Evolutionary conservation across 2,888 invertebrate genomes (phyloP), one percentile per base, ranked within the genome.

Genomic region (Eumacrocentrus americanus): DNA sequence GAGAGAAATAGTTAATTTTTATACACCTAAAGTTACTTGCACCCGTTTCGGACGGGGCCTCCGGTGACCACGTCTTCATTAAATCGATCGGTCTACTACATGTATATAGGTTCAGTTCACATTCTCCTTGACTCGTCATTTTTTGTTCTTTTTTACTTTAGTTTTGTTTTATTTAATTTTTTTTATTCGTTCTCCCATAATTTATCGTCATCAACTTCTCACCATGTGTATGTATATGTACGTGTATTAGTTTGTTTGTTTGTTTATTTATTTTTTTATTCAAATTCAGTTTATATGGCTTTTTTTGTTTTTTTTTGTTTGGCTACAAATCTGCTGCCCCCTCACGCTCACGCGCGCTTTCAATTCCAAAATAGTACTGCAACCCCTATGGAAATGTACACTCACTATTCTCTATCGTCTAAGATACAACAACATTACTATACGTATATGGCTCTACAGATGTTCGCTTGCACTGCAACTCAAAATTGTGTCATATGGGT

Each of bases 401-500:
- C 71, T 72, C 73, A 75, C 76, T 77, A 75, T 73, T 73, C 68
- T 68, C 73, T 70, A 71, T 69, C 66, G 66, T 70, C 76, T 71
- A 77, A 74, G 76, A 77, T 78, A 77, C 76, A 77, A 76, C 75
- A 80, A 79, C 78, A 77, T 79, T 66, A 79, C 76, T 80, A 79
- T 80, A 80, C 74, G 78, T 79, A 80, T 80, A 80, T 80, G 79
- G 79, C 79, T 80, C 79, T 79, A 80, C 78, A 79, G 80, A 80
- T 80, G 79, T 78, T 75, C 79, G 80, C 80, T 80, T 79, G 79
- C 80, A 79, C 80, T 80, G 80, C 74, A 80, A 80, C 78, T 80
- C 77, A 80, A 79, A 71, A 70, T 72, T 76, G 76, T 79, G 77
- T 78, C 78, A 72, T 65, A 58, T 75, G 74, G n/a, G 67, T 70